Conservation (phyloP, 2,797 vertebrate genomes). For the Hapalemur alaotrensis region DNA sequence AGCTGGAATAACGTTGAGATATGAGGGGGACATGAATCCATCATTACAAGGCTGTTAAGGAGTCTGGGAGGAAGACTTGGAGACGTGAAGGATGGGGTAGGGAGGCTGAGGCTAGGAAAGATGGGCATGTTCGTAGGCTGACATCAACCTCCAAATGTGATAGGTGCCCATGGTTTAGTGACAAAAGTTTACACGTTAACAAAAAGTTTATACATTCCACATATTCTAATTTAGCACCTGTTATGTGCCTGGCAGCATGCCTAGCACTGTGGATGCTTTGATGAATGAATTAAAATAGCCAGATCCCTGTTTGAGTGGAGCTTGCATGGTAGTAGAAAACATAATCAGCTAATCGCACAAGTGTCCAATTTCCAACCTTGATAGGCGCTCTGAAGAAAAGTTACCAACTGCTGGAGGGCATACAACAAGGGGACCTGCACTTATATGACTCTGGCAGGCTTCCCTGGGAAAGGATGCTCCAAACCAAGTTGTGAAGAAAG, state of each 20-base stretch:
- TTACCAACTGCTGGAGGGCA: not conserved
- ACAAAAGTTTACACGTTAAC: not conserved
- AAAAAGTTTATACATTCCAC: too few species aligned
- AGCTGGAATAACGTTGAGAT: not conserved
- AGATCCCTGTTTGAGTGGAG: not conserved
- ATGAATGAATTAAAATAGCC: not conserved
- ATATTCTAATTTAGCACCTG: not conserved
- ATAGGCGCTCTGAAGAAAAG: not conserved
- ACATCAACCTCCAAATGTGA: not conserved
- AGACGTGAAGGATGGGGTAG: not conserved
- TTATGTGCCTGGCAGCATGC: not conserved
- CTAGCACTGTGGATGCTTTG: not conserved
- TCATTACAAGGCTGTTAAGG: not conserved
- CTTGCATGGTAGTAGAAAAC: not conserved
- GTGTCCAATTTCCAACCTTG: not conserved
- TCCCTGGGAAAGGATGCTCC: not conserved
- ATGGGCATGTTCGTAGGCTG: not conserved
- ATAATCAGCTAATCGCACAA: not conserved
- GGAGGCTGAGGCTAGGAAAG: not conserved
- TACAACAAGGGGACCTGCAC: not conserved
- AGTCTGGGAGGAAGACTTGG: conserved; percentile 16
- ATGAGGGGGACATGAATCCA: not conserved
- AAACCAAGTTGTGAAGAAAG: not conserved
- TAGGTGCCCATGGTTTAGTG: not conserved
- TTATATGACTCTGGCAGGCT: not conserved